Percentiles rank a stretch among this genome's conserved stretches.
Evolutionary conservation across 2,113 vertebrate genomes (phyloP).

Genomic region (Oreochromis spilurus): DNA sequence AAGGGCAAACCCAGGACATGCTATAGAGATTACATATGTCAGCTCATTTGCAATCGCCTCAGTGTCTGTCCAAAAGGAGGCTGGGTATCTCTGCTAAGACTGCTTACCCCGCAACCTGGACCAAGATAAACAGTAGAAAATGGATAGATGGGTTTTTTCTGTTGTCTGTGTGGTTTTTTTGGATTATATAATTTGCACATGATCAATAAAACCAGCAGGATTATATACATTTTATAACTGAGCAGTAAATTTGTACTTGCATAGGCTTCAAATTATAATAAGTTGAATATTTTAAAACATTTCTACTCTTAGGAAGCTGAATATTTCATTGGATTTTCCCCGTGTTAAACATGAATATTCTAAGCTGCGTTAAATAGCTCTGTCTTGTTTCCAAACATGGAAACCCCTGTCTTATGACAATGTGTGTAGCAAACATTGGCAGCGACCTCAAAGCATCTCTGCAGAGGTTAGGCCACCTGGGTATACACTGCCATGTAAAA

Average conservation of each 20-base stretch:
- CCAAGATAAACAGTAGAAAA: neutral
- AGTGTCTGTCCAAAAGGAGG: neutral
- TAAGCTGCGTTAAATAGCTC: neutral
- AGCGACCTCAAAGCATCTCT: constrained; percentile 5
- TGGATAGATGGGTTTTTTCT: neutral
- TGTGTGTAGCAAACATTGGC: constrained; percentile 1
- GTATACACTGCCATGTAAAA: neutral
- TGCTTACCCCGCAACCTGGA: neutral
- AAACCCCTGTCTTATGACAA: neutral
- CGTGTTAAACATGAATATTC: neutral
- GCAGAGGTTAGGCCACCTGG: constrained; percentile 4
- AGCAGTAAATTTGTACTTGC: neutral
- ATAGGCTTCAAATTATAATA: neutral
- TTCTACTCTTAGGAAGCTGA: neutral
- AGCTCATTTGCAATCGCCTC: neutral
- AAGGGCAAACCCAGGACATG: neutral
- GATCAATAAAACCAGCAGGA: neutral
- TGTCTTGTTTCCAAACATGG: neutral
- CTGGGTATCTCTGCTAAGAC: neutral
- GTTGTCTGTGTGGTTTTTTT: neutral
- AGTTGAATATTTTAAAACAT: neutral
- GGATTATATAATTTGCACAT: neutral
- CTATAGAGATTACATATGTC: neutral
- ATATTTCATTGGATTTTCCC: neutral
- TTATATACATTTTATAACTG: neutral